Evolutionary conservation across 2,113 vertebrate genomes (phyloP).

Genomic region (Felis chaus): DNA sequence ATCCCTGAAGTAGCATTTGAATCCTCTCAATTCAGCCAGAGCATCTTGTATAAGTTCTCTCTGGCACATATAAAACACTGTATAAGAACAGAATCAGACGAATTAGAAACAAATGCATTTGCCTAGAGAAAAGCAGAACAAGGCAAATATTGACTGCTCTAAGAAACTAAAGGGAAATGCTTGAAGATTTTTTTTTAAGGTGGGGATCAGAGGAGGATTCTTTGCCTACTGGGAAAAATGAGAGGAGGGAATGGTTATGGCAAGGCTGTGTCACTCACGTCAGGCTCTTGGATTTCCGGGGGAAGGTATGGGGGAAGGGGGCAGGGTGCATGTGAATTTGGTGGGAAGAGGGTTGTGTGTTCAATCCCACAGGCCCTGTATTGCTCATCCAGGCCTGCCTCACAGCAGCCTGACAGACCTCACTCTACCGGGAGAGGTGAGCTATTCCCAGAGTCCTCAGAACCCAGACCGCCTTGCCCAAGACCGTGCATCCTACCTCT

Average conservation of each 20-base stretch:
- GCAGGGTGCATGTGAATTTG: accelerated
- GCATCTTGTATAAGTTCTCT: constrained; percentile 19
- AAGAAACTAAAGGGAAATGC: constrained; percentile 38
- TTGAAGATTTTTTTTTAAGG: background rate
- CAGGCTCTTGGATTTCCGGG: background rate
- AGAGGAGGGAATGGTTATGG: background rate
- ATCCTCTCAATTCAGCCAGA: constrained; percentile 25
- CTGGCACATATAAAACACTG: background rate
- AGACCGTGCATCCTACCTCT: background rate
- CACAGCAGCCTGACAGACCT: background rate
- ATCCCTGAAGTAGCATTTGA: constrained; percentile 43
- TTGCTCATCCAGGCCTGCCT: background rate
- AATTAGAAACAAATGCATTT: constrained; percentile 33
- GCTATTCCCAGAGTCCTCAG: background rate
- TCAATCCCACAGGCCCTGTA: accelerated
- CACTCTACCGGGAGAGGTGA: background rate
- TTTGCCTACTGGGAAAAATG: background rate
- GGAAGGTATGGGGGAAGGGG: background rate
- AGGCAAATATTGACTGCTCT: background rate
- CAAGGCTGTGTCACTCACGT: background rate
- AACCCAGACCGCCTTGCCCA: background rate
- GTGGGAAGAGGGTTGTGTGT: accelerated
- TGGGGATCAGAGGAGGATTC: background rate
- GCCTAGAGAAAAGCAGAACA: background rate
- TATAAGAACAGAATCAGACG: background rate